Evolutionary conservation across 1,140 invertebrate species (phyloP), one percentile per base, ranked within the genome.

Genomic region (Pseudomyrmex cubaensis): DNA sequence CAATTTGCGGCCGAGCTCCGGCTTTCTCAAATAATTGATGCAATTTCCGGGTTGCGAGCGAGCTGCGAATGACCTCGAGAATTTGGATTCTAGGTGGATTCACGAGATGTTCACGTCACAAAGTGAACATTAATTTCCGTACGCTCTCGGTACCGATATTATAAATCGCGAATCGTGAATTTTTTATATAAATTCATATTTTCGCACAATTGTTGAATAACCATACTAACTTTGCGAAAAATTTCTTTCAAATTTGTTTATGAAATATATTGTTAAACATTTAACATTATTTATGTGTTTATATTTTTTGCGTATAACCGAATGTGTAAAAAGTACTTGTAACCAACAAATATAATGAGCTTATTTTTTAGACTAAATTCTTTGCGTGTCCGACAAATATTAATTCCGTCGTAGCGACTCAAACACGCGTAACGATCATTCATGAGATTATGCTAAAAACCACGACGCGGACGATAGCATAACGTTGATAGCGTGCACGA

Each of bases 21-120:
- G 75, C 83, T 77, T 88, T 84, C 82, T 73, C 87, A 83, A 88
- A 88, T 88, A 88, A 88, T 88, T 88, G 82, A 88, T 83, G 87
- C 86, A 88, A 88, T 88, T 88, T 88, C 86, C 76, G 48, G 52
- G 83, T 77, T 75, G 50, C 73, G 54, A 67, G 54, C 57, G 62
- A 48, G 57, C 84, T 85, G 61, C 80, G 85, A 83, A 87, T 87
- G 80, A 84, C 80, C 82, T 70, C 50, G 66, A 70, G 86, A 87
- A 87, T 87, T 64, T 70, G 85, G 57, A 87, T 83, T 83, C 74
- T 66, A 77, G 64, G 50, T 66, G 57, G 56, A 70, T 69, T 77
- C 83, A 57, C 50, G 54, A 70, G 50, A 78, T 77, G 64, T 25
- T 67, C 62, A 66, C 56, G 64, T 78, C 46, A 54, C 75, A 62